Base-by-base conservation (phyloP, 2,113 vertebrate genomes). In the Nycticebus coucang region DNA sequence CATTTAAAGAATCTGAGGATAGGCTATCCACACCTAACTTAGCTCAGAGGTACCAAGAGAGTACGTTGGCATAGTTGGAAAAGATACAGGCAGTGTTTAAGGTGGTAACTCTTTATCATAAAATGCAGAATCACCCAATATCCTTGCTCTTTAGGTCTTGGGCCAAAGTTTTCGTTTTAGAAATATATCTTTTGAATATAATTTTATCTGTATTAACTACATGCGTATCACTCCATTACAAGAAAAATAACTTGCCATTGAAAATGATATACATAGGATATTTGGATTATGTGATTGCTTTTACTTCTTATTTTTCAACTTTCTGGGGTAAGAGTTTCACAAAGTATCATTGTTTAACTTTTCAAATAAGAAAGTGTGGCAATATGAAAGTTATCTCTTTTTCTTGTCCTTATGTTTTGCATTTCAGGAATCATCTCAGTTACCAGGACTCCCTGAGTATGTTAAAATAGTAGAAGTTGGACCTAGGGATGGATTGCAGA, bases 391-490 rank as follows among this genome's bases (percentile, higher is more conserved):
- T 75, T 30, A 66, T 7, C 2, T 95, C 2, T 69, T 83, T 94
- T 64, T 75, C 53, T 93, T 82, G 4, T 85, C 3, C 19, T 89
- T 81, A 9, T 85, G 4, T 96, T 88, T 97, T 98, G 57, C 87
- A 45, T 98, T 98, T 97, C 97, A 99, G 99, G 98, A 98, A 83
- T 92, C 84, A 62, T 11, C 74, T 11, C 96, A 97, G 86, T 81
- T 97, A 93, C 96, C 98, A 50, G 98, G 98, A 95, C 98, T 99
- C 87, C 99, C 99, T 96, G 98, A 99, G 45, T 99, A 99, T 98
- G 98, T 99, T 83, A 99, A 99, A 98, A 99, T 99, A 95, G 99
- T 99, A 84, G 99, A 99, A 99, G 99, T 99, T 97, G 99, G 99
- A 75, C 99, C 99, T 28, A 99, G 99, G 97, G 99, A 99, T 97